These are phyloP conservation scores for Andrena chrysosceles DNA, from an alignment of 2,888 invertebrate genomes.

Conservation along the genomic window DNA sequence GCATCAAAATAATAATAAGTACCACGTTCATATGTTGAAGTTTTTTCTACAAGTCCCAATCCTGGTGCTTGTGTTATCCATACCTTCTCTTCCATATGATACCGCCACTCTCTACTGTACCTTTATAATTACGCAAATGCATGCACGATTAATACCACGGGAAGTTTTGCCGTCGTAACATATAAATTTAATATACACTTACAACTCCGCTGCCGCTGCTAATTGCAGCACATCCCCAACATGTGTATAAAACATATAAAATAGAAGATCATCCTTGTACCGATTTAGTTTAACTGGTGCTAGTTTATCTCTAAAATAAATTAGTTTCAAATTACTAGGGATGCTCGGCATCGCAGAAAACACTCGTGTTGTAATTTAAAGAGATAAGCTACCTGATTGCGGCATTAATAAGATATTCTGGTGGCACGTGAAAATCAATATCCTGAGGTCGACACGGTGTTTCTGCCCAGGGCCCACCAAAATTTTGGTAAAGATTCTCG, in stretches of 20 bases:
- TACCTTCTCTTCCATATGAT: constrained; percentile 99
- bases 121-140: constrained; percentile 85
- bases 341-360: background rate
- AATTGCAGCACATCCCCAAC: constrained; percentile 99
- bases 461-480: constrained; percentile 99
- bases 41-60: constrained; percentile 97
- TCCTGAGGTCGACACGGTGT: constrained; percentile 99
- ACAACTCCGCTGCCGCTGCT: constrained; percentile 98
- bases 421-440: constrained; percentile 99
- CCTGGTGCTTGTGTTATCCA: constrained; percentile 99
- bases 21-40: constrained; percentile 98
- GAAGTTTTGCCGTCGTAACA: background rate
- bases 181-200: constrained; percentile 85
- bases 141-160: background rate
- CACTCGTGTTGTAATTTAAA: background rate
- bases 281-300: constrained; percentile 98
- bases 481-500: constrained; percentile 98
- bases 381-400: constrained; percentile 89
- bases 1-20: constrained; percentile 99
- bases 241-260: constrained; percentile 99
- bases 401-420: constrained; percentile 99
- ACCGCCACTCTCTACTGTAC: constrained; percentile 99
- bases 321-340: background rate
- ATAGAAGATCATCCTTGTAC: constrained; percentile 99
- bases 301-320: constrained; percentile 92